phyloP scores from a whole-genome alignment of 2,113 vertebrate genomes.

The Pristiophorus japonicus region DNA sequence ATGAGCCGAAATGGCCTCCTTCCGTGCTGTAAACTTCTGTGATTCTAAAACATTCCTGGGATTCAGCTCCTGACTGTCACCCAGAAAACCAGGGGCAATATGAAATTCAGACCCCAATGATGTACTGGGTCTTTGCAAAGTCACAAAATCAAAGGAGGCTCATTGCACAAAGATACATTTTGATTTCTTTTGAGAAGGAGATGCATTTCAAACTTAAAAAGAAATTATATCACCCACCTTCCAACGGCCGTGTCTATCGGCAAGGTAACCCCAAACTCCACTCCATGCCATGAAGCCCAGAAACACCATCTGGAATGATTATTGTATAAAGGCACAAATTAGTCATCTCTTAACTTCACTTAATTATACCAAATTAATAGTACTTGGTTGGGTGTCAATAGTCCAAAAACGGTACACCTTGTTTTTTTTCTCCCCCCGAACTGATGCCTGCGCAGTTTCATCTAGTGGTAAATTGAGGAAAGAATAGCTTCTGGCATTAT shows the following conservation, averaged over 20 bases:
- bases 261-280: slow-evolving; percentile 71
- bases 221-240: slow-evolving; percentile 62
- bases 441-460: background rate
- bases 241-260: slow-evolving; percentile 83
- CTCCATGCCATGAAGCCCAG: slow-evolving; percentile 89
- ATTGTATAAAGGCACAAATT: background rate
- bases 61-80: background rate
- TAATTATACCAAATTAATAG: background rate
- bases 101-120: background rate
- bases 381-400: too few species aligned
- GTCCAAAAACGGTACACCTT: background rate
- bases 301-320: slow-evolving; percentile 79
- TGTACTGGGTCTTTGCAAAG: background rate
- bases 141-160: background rate
- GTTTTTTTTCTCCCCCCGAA: background rate
- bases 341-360: background rate
- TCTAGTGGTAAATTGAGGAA: background rate
- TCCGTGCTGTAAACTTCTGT: too few species aligned
- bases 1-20: too few species aligned
- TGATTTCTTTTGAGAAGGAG: background rate
- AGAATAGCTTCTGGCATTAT: background rate
- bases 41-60: background rate
- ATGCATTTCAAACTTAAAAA: background rate
- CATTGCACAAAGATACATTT: background rate
- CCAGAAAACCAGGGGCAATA: background rate